phyloP scores from a whole-genome alignment of 2,113 vertebrate genomes.

The Osmerus eperlanus region DNA sequence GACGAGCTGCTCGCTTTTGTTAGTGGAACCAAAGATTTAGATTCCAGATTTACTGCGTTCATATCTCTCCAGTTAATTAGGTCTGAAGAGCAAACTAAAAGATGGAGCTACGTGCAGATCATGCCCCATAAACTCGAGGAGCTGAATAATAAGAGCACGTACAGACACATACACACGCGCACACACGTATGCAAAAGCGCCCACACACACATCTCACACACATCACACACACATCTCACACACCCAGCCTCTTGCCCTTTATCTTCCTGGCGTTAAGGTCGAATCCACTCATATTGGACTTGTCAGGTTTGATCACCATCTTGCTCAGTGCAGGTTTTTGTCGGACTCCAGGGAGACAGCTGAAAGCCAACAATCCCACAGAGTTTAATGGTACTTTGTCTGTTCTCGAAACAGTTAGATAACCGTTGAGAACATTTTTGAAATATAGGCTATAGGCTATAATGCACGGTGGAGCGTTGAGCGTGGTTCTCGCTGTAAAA shows the following conservation, averaged over 20 bases:
- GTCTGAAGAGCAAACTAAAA: conserved; percentile 52
- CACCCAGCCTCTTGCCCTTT: conserved; percentile 30
- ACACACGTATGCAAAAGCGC: background rate
- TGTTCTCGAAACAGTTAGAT: no score
- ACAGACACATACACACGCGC: background rate
- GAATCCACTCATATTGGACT: conserved; percentile 58
- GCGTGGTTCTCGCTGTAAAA: no score
- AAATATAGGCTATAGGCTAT: no score
- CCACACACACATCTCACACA: background rate
- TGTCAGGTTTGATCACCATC: conserved; percentile 53
- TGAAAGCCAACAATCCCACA: no score
- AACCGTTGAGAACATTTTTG: no score
- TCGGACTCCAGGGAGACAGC: background rate
- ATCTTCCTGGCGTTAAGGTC: conserved; percentile 49
- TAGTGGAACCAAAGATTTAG: conserved; percentile 58
- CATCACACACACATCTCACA: background rate
- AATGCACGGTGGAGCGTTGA: no score
- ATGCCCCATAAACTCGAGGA: no score
- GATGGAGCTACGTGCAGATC: conserved; percentile 33
- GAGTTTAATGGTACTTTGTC: no score
- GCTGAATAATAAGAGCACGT: background rate
- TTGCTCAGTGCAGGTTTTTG: conserved; percentile 38
- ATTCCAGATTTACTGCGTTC: conserved; percentile 57
- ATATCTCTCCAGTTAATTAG: conserved; percentile 68
- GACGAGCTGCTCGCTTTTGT: conserved; percentile 61